Evolutionary conservation across 2,113 vertebrate genomes (phyloP).

Genomic region (Hyla sarda): DNA sequence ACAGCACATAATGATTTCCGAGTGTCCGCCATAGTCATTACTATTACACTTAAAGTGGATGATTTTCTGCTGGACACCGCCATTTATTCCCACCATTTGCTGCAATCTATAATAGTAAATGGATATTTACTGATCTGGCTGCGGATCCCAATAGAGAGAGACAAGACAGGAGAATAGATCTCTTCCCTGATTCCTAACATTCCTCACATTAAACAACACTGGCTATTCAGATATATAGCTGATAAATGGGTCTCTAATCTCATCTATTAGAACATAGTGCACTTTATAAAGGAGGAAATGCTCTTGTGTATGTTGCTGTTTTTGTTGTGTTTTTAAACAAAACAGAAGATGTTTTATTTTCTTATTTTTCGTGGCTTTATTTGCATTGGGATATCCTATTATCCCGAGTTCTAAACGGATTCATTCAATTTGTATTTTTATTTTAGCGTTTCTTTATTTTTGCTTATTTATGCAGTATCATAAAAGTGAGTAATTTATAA

Average conservation of each 20-base stretch:
- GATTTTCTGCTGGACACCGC: constrained; percentile 56
- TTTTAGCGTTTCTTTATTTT: neutral
- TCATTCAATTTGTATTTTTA: no score
- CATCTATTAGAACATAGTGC: neutral
- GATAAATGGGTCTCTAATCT: neutral
- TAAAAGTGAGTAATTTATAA: no score
- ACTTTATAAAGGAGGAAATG: neutral
- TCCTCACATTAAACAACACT: neutral
- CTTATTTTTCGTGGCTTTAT: neutral
- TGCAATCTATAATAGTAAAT: constrained; percentile 50
- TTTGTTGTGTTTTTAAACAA: neutral
- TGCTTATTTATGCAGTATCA: neutral
- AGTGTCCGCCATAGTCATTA: constrained; percentile 61
- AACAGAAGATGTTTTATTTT: neutral
- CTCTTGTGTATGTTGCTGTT: neutral
- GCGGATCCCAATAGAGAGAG: constrained; percentile 42
- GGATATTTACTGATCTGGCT: constrained; percentile 57
- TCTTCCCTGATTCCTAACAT: constrained; percentile 14
- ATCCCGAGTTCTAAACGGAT: no score
- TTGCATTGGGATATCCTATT: neutral
- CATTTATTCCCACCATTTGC: constrained; percentile 53
- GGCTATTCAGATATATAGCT: neutral
- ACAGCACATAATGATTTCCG: constrained; percentile 72
- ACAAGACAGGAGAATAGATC: constrained; percentile 62
- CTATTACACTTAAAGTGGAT: constrained; percentile 57